Percentiles rank a stretch among this genome's conserved stretches.
These are phyloP conservation scores for Cantharis lateralis DNA, from an alignment of 2,888 invertebrate genomes.

Conservation along the genomic window DNA sequence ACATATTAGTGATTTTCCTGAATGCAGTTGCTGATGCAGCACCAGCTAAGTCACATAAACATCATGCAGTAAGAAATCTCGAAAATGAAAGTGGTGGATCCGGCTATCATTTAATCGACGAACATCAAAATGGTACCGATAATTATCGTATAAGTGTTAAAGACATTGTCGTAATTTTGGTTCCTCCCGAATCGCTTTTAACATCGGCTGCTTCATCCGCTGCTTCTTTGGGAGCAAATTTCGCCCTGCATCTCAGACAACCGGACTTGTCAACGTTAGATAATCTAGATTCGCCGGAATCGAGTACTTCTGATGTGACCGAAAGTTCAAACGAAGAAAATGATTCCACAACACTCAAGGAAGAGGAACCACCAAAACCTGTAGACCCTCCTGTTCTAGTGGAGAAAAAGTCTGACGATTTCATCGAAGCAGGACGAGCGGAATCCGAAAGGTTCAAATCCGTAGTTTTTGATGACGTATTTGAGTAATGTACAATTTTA, in stretches of 20 bases:
- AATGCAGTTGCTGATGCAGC: slow-evolving; percentile 2
- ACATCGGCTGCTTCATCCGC: slow-evolving; percentile 56
- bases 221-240: not conserved
- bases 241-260: not conserved
- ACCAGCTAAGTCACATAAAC: slow-evolving; percentile 3
- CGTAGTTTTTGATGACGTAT: not conserved
- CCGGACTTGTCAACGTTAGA: not conserved
- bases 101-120: slow-evolving; percentile 60
- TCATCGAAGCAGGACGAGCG: not conserved
- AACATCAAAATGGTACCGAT: slow-evolving; percentile 78
- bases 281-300: not conserved
- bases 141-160: slow-evolving; percentile 73
- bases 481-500: not conserved
- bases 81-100: not conserved
- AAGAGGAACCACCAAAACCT: not conserved
- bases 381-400: not conserved
- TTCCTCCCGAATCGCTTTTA: slow-evolving; percentile 66
- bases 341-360: not conserved
- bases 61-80: not conserved
- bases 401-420: not conserved
- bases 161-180: slow-evolving; percentile 69
- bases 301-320: not conserved
- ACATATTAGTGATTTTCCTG: not conserved
- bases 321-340: not conserved
- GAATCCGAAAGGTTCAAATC: not conserved